phyloP scores from a whole-genome alignment of 1,140 invertebrate species.

The Cotesia glomerata region DNA sequence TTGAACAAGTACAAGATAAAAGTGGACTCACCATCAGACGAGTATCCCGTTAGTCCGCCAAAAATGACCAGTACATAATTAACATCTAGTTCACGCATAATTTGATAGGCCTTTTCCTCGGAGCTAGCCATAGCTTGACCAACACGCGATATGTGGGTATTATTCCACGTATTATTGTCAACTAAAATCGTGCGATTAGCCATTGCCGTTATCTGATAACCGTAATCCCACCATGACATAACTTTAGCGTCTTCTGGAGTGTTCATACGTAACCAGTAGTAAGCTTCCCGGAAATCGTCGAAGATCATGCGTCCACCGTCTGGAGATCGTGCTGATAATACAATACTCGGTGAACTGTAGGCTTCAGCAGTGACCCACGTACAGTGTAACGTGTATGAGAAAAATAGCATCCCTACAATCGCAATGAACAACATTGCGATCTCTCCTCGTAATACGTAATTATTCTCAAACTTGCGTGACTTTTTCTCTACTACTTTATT shows the following conservation, averaged over 20 bases:
- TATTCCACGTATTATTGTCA: slow-evolving; percentile 99
- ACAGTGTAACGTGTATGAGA: slow-evolving; percentile 95
- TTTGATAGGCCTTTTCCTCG: slow-evolving; percentile 96
- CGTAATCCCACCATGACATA: slow-evolving; percentile 99
- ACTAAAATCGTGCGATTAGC: slow-evolving; percentile 97
- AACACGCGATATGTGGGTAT: slow-evolving; percentile 96
- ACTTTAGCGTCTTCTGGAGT: slow-evolving; percentile 93
- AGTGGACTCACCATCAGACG: slow-evolving; percentile 83
- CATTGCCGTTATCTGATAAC: slow-evolving; percentile 99
- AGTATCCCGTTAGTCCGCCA: slow-evolving; percentile 97
- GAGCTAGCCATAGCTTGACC: slow-evolving; percentile 97
- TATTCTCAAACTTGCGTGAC: slow-evolving; percentile 78
- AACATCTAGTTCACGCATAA: slow-evolving; percentile 96
- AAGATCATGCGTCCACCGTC: slow-evolving; percentile 96
- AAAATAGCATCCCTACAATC: slow-evolving; percentile 83
- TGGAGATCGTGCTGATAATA: slow-evolving; percentile 91
- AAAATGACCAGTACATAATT: slow-evolving; percentile 98
- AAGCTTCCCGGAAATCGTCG: slow-evolving; percentile 97
- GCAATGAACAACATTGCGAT: slow-evolving; percentile 85
- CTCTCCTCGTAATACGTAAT: slow-evolving; percentile 88
- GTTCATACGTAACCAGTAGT: slow-evolving; percentile 98
- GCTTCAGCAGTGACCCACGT: slow-evolving; percentile 99
- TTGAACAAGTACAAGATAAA: neutral
- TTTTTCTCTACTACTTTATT: slow-evolving; percentile 67
- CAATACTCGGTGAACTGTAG: slow-evolving; percentile 96